phyloP scores from a whole-genome alignment of 1,140 invertebrate species.

The Caligus rogercresseyi region DNA sequence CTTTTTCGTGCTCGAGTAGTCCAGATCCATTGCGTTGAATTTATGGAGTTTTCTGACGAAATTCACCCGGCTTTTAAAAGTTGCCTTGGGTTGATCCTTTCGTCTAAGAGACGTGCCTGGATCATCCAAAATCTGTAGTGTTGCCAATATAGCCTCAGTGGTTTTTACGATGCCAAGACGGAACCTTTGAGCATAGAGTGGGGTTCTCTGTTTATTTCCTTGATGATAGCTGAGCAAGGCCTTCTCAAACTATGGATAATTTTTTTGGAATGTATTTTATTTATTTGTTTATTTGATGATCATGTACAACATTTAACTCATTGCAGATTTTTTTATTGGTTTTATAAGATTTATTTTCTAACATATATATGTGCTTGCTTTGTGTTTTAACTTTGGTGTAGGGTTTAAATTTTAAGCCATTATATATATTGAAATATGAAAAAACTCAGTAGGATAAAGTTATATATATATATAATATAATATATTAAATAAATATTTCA shows the following conservation, averaged over 20 bases:
- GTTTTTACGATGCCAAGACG: not conserved
- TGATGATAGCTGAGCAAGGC: not conserved
- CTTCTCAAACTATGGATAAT: not conserved
- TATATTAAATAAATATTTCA: too few species aligned
- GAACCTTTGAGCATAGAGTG: not conserved
- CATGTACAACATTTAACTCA: too few species aligned
- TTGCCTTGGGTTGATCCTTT: not conserved
- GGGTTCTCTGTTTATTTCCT: not conserved
- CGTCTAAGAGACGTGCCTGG: not conserved
- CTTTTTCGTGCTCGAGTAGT: not conserved
- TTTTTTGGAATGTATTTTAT: too few species aligned
- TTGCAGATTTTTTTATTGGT: too few species aligned
- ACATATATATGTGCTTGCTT: too few species aligned
- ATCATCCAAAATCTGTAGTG: not conserved
- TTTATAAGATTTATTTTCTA: too few species aligned
- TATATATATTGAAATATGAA: too few species aligned
- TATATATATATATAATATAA: too few species aligned
- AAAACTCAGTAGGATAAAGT: too few species aligned
- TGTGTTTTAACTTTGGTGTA: too few species aligned
- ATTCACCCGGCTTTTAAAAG: not conserved
- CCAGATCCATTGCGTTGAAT: not conserved
- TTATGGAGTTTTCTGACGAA: not conserved
- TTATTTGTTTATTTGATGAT: too few species aligned
- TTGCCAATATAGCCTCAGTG: not conserved
- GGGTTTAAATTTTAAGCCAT: too few species aligned